Conservation (phyloP, 2,113 vertebrate genomes). For the Tachysurus vachellii region DNA sequence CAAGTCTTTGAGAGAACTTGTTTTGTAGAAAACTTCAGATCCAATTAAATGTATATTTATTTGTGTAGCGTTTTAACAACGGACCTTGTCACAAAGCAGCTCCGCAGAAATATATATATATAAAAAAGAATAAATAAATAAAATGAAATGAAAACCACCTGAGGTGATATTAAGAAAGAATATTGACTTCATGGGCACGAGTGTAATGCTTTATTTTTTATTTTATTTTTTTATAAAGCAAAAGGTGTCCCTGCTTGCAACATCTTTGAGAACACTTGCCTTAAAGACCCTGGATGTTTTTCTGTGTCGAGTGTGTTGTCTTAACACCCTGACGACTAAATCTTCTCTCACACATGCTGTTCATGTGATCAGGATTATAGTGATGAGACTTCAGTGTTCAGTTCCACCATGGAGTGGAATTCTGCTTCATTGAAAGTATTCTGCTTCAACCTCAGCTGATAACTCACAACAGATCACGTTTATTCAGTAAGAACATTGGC, state of each 20-base stretch:
- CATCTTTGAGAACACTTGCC: neutral
- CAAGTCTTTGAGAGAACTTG: neutral
- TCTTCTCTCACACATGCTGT: neutral
- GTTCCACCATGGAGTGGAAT: neutral
- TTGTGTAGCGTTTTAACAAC: too few relatives aligned
- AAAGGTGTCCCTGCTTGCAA: neutral
- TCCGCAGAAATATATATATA: too few relatives aligned
- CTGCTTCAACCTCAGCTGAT: neutral
- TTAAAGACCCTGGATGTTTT: neutral
- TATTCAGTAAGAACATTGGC: neutral
- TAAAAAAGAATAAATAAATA: too few relatives aligned
- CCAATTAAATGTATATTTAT: too few relatives aligned
- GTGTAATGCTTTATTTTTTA: neutral
- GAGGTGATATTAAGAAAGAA: too few relatives aligned
- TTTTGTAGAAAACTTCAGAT: too few relatives aligned
- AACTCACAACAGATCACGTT: neutral
- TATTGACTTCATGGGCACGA: neutral
- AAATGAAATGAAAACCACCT: too few relatives aligned
- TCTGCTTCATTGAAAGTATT: neutral
- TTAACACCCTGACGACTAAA: neutral
- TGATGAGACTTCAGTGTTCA: neutral
- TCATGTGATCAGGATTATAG: slow-evolving; percentile 27
- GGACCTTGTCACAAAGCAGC: too few relatives aligned
- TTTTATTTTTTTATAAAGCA: neutral
- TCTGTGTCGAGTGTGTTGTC: neutral